These are phyloP conservation scores for Nomada hirtipes DNA, from an alignment of 2,888 invertebrate genomes.

Conservation along the genomic window DNA sequence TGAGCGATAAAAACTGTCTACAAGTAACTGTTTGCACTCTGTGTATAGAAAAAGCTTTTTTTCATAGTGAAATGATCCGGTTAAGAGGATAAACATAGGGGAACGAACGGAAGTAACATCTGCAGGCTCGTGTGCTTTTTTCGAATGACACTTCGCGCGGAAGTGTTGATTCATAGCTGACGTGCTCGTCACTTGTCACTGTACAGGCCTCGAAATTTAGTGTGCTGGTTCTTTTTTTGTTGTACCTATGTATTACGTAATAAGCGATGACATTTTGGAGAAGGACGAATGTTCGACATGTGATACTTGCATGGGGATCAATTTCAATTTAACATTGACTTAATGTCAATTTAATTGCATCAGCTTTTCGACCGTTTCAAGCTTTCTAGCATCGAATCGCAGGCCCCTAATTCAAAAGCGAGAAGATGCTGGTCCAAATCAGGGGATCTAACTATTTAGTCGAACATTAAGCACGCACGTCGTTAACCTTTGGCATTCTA, in stretches of 20 bases:
- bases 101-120: conserved; percentile 39
- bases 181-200: conserved; percentile 29
- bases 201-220: conserved; percentile 2
- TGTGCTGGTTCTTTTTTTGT: background rate
- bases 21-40: too few species aligned
- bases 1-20: too few species aligned
- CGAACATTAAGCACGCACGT: background rate
- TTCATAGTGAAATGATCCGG: too few species aligned
- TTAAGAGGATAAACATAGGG: conserved; percentile 26
- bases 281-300: background rate
- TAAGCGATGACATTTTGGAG: background rate
- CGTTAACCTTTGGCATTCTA: conserved; percentile 14
- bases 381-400: background rate
- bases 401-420: background rate
- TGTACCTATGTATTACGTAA: conserved; percentile 1
- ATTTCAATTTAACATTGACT: too few species aligned
- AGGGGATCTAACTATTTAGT: background rate
- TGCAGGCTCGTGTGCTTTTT: conserved; percentile 23
- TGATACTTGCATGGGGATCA: background rate
- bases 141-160: conserved; percentile 11
- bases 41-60: too few species aligned
- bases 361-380: too few species aligned
- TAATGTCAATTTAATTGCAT: too few species aligned
- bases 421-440: background rate
- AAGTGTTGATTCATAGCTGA: conserved; percentile 42